Evolutionary conservation across 2,888 invertebrate genomes (phyloP), one percentile per base, ranked within the genome.

Genomic region (Drosophila picticornis): DNA sequence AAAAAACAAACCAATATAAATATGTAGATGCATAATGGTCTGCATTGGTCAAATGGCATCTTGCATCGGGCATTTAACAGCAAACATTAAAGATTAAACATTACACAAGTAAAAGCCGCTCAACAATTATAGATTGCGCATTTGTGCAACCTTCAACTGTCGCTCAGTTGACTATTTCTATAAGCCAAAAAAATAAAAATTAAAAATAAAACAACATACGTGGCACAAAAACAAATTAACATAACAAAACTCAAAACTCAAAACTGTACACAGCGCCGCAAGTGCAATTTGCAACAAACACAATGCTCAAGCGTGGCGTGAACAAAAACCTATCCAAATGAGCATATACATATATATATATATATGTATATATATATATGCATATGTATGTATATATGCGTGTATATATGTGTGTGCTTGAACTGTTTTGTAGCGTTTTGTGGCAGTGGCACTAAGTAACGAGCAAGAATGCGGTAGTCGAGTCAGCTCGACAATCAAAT

Each of bases 261-360:
- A 76, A 83, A 70, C 63, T 61, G 61, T 67, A 69, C 72, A 75
- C 72, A 84, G 65, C 75, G 67, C 81, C 75, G 67, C 85, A 75
- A 82, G 61, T 87, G 87, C 87, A 88, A 88, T 88, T 87, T 87
- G 87, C 84, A 87, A 84, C 81, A 81, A 86, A 86, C 79, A 67
- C 60, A 61, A 77, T 68, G 59, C 32, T 57, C 68, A 61, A 79
- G 57, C 69, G 74, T 55, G 68, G 82, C 80, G 83, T 77, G 75
- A 83, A 88, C 62, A 79, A 80, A 76, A 80, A 69, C 48, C 59
- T 38, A 67, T 36, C n/a, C 29, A 56, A 56, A 38, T 40, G 38
- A 29, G 13, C 38, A 2, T 22, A 22, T n/a, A 22, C 36, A 13
- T 22, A 13, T 48, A n/a, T 48, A 9, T 51, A 36, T 57, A 22